Evolutionary conservation across 2,888 invertebrate species (phyloP), one percentile per base, ranked within the genome.

Genomic region (Pheosia tremula): DNA sequence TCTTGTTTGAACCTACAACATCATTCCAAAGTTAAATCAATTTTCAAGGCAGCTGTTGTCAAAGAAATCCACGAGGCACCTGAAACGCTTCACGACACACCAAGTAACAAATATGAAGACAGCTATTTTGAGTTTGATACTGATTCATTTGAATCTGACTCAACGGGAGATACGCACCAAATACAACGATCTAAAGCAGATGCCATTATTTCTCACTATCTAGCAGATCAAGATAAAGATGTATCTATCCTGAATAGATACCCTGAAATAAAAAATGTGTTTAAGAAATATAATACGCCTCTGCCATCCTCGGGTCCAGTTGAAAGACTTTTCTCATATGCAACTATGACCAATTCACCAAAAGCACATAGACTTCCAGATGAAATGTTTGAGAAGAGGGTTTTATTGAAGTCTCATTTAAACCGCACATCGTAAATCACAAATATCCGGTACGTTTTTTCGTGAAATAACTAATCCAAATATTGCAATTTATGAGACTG

Each of bases 291-390:
- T 61, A 71, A 71, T 54, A 65, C 68, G 37, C 63, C 66, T 55
- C 39, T 69, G 57, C 60, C 66, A 36, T 67, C 67, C 5, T 66
- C 66, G 54, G 64, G 62, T 60, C 61, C 66, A 8, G 65, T 69
- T 37, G 66, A 69, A 67, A 65, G 65, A 59, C 56, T 71, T 57
- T 71, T 71, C 43, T 68, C 67, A 47, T 66, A 68, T 60, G 68
- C 66, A 50, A 68, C 65, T 3, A 68, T 71, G 68, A 68, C 54
- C 47, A 68, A 68, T 57, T 65, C n/a, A 64, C 65, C 63, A 54
- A 67, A 67, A 45, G 52, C 58, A 38, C 58, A 61, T 50, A 64
- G 52, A 61, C 64, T 64, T 50, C 60, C 64, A 13, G 66, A 67
- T 63, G 63, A 69, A 59, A 65, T 69, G 65, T 64, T 64, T 59